These are phyloP conservation scores for Lasioglossum calceatum DNA, from an alignment of 2,888 invertebrate genomes.

Conservation along the genomic window DNA sequence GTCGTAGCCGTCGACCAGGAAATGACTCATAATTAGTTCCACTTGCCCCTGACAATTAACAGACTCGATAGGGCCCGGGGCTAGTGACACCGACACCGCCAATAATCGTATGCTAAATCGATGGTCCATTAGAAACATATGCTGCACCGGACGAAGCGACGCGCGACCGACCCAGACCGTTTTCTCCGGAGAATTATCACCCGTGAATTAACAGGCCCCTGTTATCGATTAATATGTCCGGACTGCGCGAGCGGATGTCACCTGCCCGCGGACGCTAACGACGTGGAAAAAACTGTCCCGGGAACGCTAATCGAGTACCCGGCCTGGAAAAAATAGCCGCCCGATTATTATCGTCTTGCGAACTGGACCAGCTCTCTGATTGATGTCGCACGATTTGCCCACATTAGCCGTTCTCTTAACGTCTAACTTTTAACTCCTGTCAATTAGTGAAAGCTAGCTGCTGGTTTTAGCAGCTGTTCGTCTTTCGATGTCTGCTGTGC, in stretches of 20 bases:
- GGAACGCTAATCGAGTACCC: slow-evolving; percentile 10
- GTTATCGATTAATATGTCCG: slow-evolving; percentile 50
- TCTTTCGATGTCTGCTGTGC: too few relatives aligned
- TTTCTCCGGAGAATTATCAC: slow-evolving; percentile 59
- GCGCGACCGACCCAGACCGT: slow-evolving; percentile 19
- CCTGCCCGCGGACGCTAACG: background rate
- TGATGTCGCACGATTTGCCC: too few relatives aligned
- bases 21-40: slow-evolving; percentile 58
- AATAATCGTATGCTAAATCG: slow-evolving; percentile 64
- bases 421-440: too few relatives aligned
- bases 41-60: slow-evolving; percentile 59
- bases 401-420: background rate
- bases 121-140: slow-evolving; percentile 62
- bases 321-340: background rate
- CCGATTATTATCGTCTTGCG: background rate
- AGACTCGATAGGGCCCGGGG: slow-evolving; percentile 44
- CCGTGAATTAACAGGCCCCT: slow-evolving; percentile 30
- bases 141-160: slow-evolving; percentile 10
- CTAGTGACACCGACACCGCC: slow-evolving; percentile 49
- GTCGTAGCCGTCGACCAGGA: background rate
- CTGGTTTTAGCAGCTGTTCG: too few relatives aligned
- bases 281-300: background rate
- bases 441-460: too few relatives aligned
- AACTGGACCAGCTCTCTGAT: background rate
- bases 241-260: background rate